These are phyloP conservation scores for Ctena decussata DNA, from an alignment of 2,888 invertebrate species.

Conservation along the genomic window DNA sequence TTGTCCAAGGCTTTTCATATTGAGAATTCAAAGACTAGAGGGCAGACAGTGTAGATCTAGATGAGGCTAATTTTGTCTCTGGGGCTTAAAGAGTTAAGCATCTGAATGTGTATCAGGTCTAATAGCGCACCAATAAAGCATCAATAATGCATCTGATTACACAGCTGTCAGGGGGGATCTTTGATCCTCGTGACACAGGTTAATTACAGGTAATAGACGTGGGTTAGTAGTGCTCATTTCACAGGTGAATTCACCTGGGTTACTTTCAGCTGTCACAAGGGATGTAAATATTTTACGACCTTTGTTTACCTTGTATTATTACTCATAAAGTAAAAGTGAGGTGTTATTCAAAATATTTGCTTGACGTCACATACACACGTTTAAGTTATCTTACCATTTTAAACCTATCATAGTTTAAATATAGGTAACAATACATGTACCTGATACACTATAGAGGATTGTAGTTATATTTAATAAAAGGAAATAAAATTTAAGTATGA, in stretches of 20 bases:
- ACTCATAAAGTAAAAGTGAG: constrained; percentile 1
- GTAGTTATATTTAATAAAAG: not conserved
- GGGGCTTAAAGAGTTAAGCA: no score
- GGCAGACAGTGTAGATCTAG: no score
- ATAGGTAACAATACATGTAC: not conserved
- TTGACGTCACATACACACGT: not conserved
- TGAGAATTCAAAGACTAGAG: no score
- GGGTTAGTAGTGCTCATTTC: not conserved
- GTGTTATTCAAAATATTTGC: constrained; percentile 9
- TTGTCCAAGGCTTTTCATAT: no score
- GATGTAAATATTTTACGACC: not conserved
- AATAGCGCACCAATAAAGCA: no score
- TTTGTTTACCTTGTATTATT: not conserved
- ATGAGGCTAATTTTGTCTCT: no score
- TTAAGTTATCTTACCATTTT: not conserved
- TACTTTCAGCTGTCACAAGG: constrained; percentile 2
- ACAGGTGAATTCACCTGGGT: not conserved
- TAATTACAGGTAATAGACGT: not conserved
- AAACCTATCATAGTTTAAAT: not conserved
- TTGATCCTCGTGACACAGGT: not conserved
- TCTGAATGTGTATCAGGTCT: no score
- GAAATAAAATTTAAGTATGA: not conserved
- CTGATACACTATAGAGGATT: not conserved
- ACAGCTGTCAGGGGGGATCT: not conserved
- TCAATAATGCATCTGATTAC: not conserved